Conservation (phyloP, 53 echinoderm and acorn worm genomes). For the Holothuria leucospilota region DNA sequence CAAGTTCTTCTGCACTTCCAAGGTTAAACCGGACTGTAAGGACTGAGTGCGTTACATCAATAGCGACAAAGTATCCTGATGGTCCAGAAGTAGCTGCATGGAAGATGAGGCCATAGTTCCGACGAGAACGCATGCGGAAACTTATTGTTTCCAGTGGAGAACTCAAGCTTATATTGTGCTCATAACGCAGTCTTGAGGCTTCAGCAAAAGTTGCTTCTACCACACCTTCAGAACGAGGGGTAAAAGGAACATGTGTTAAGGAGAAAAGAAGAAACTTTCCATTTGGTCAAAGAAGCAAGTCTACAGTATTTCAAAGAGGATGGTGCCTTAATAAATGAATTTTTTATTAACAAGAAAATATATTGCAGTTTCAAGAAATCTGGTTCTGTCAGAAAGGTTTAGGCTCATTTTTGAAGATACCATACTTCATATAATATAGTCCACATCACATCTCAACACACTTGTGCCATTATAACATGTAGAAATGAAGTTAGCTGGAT, state of each 20-base stretch:
- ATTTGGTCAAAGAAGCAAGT: too few relatives aligned
- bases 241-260: background rate
- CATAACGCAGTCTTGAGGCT: constrained; percentile 59
- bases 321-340: too few relatives aligned
- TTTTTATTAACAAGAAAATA: too few relatives aligned
- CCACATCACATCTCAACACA: too few relatives aligned
- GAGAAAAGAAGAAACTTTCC: background rate
- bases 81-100: constrained; percentile 58
- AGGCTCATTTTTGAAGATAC: too few relatives aligned
- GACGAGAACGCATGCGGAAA: constrained; percentile 68
- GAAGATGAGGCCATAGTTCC: constrained; percentile 50
- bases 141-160: constrained; percentile 63
- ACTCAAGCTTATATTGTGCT: constrained; percentile 68
- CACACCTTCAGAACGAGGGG: constrained; percentile 71
- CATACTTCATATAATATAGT: too few relatives aligned
- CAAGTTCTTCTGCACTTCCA: constrained; percentile 9
- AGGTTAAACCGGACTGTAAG: constrained; percentile 55
- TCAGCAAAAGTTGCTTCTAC: constrained; percentile 79
- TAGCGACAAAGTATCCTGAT: constrained; percentile 62
- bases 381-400: too few relatives aligned
- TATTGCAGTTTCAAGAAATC: too few relatives aligned
- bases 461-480: too few relatives aligned
- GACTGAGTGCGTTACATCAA: constrained; percentile 56
- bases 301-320: too few relatives aligned
- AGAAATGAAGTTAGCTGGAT: too few relatives aligned